Conservation (phyloP, 2,888 invertebrate species). For the Sclerodermus sp. region DNA sequence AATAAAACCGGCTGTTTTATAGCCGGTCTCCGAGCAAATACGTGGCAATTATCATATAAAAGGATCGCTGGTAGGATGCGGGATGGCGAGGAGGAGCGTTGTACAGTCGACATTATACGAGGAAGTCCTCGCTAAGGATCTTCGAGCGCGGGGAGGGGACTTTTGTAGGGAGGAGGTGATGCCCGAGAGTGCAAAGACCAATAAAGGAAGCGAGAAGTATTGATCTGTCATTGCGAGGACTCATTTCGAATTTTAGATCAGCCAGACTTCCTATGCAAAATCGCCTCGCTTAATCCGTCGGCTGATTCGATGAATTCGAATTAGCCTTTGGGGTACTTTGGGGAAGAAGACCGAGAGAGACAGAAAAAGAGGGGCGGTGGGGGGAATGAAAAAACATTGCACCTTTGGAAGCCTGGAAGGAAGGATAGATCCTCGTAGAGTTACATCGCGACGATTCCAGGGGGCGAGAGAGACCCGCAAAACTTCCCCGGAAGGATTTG, state of each 20-base stretch:
- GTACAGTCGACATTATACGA: slow-evolving; percentile 1
- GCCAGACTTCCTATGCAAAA: slow-evolving; percentile 30
- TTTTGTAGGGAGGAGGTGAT: background rate
- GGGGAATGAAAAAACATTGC: too few relatives aligned
- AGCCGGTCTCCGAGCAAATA: slow-evolving; percentile 46
- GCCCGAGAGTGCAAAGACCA: slow-evolving; percentile 2
- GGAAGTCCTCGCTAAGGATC: background rate
- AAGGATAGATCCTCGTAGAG: too few relatives aligned
- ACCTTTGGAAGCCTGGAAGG: too few relatives aligned
- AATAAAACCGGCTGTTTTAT: slow-evolving; percentile 47
- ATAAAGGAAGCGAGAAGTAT: slow-evolving; percentile 29
- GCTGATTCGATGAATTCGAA: slow-evolving; percentile 2
- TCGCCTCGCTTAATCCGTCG: slow-evolving; percentile 12
- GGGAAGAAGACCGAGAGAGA: too few relatives aligned
- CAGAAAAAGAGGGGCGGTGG: too few relatives aligned
- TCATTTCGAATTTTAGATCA: slow-evolving; percentile 41
- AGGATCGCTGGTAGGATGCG: slow-evolving; percentile 38
- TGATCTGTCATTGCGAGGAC: slow-evolving; percentile 41
- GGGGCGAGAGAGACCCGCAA: too few relatives aligned
- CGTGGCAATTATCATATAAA: slow-evolving; percentile 55
- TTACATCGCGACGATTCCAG: too few relatives aligned
- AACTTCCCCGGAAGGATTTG: too few relatives aligned
- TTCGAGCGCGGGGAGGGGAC: background rate
- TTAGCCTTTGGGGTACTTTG: too few relatives aligned
- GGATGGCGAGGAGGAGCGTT: slow-evolving; percentile 16